Conservation (phyloP, 1,140 invertebrate genomes). For the Hylyphantes graminicola region DNA sequence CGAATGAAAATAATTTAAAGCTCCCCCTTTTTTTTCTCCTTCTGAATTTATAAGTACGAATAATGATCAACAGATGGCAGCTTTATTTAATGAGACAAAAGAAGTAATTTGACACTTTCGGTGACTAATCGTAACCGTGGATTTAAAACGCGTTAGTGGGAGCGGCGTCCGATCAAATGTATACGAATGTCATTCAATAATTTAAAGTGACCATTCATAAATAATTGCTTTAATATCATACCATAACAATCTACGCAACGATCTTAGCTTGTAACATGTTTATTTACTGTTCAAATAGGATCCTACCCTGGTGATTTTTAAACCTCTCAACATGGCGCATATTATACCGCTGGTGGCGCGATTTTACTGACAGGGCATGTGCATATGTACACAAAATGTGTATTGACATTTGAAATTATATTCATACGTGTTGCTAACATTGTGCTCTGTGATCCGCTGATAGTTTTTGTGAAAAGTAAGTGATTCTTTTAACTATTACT, state of each 20-base stretch:
- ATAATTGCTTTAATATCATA: not conserved
- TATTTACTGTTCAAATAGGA: constrained; percentile 10
- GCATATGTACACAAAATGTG: constrained; percentile 24
- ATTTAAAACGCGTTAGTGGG: constrained; percentile 55
- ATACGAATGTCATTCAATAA: constrained; percentile 32
- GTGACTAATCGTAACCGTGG: constrained; percentile 30
- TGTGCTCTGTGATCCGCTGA: not conserved
- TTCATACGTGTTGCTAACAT: constrained; percentile 1
- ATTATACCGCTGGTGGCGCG: constrained; percentile 51
- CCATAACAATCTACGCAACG: not conserved
- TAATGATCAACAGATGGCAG: constrained; percentile 58
- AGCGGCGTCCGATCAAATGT: constrained; percentile 35
- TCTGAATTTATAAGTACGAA: constrained; percentile 35
- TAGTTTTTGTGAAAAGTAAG: not conserved
- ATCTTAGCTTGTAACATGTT: constrained; percentile 23
- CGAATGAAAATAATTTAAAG: no score
- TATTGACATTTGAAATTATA: constrained; percentile 38
- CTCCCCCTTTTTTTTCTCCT: not conserved
- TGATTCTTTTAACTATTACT: not conserved
- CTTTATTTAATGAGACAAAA: constrained; percentile 45
- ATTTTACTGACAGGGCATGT: constrained; percentile 49
- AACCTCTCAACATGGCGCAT: constrained; percentile 49
- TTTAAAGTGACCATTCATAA: constrained; percentile 20
- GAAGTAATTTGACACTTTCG: constrained; percentile 57
- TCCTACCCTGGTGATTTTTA: not conserved